phyloP scores from a whole-genome alignment of 2,113 vertebrate species.

The Aegotheles bennettii region DNA sequence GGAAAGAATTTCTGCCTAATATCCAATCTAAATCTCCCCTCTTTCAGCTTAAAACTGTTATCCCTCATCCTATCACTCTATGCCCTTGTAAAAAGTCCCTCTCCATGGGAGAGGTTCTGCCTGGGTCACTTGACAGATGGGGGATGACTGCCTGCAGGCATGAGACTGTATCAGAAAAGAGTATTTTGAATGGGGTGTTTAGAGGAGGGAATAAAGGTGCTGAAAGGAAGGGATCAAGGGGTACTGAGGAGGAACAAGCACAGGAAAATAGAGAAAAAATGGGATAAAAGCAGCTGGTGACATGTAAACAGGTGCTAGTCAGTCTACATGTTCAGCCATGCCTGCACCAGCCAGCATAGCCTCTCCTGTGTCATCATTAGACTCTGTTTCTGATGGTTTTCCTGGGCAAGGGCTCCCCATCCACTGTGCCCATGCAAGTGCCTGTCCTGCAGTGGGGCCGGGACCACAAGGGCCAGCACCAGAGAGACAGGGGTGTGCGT shows the following conservation, averaged over 20 bases:
- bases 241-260: background rate
- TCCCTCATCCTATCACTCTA: too few relatives aligned
- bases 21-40: too few relatives aligned
- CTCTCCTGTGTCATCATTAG: background rate
- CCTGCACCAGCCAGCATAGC: rapidly evolving
- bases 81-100: too few relatives aligned
- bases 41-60: too few relatives aligned
- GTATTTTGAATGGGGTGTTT: background rate
- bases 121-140: background rate
- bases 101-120: background rate
- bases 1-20: too few relatives aligned
- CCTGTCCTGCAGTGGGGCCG: rapidly evolving
- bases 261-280: background rate
- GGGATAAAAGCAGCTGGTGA: background rate
- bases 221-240: background rate
- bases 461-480: rapidly evolving
- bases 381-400: background rate
- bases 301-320: rapidly evolving
- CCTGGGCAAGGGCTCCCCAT: background rate
- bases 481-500: rapidly evolving
- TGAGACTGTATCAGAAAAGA: rapidly evolving
- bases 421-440: rapidly evolving
- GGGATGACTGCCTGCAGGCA: background rate
- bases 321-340: background rate
- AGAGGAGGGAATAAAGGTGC: background rate